Conservation (phyloP, 2,888 invertebrate genomes). For the Scotopteryx bipunctaria region DNA sequence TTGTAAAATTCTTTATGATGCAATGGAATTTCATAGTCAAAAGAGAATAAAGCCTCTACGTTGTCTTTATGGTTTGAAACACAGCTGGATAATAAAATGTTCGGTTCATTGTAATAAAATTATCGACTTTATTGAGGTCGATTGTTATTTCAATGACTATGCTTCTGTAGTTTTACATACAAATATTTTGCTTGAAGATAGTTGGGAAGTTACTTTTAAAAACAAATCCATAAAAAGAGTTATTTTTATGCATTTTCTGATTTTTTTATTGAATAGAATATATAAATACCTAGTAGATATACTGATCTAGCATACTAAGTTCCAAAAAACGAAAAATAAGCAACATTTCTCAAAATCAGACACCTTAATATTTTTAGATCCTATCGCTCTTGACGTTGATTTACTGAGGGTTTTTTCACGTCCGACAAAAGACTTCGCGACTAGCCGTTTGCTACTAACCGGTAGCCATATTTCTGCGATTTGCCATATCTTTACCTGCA, state of each 20-base stretch:
- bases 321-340: no score
- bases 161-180: no score
- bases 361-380: slow-evolving; percentile 12
- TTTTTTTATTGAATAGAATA: no score
- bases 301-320: no score
- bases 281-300: no score
- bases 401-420: slow-evolving; percentile 56
- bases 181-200: no score
- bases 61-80: slow-evolving; percentile 11
- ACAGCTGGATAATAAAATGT: slow-evolving; percentile 12
- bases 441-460: neutral
- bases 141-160: neutral
- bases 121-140: neutral
- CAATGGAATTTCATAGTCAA: slow-evolving; percentile 16
- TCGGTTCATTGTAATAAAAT: slow-evolving; percentile 5
- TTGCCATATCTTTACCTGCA: slow-evolving; percentile 1
- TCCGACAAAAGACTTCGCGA: slow-evolving; percentile 45
- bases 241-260: no score
- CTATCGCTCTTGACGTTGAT: slow-evolving; percentile 37
- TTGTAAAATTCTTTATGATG: slow-evolving; percentile 15
- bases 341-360: no score
- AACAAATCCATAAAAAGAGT: no score
- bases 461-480: neutral
- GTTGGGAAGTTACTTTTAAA: no score
- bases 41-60: slow-evolving; percentile 9